Base-by-base conservation (phyloP, 2,888 invertebrate species). In the Lepidocyrtoides sp. region DNA sequence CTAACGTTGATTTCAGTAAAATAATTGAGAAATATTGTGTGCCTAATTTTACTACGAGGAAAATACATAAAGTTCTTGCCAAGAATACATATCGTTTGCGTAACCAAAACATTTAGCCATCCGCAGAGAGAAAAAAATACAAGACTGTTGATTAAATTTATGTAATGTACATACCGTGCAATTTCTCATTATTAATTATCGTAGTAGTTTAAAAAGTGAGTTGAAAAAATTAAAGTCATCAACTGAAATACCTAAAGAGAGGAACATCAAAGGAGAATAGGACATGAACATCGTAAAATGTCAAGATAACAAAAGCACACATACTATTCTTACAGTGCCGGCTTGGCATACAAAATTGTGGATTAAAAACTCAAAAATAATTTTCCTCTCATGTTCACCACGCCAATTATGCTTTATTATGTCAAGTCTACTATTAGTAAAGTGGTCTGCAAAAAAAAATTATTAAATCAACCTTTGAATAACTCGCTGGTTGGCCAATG, bases 1-100 rank as follows among this genome's bases (percentile, higher is more conserved):
- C 14, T 72, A 66, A 66, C 8, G 7, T 32, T 29, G 32, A 29
- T 66, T 75, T n/a, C 20, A 75, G 75, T 75, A 3, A 75, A n/a
- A n/a, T n/a, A 75, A 75, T 75, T 44, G 75, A 75, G 75, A 75
- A 75, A 75, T 44, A 75, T 44, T 41, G n/a, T 32, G 10, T n/a
- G n/a, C n/a, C n/a, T n/a, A n/a, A 2, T 3, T 23, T 4, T 0
- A 8, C 23, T 2, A 41, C 2, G 75, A 23, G 20, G 48, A 44
- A 75, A 44, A 41, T 23, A 44, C 23, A 75, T n/a, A n/a, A n/a
- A n/a, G n/a, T n/a, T n/a, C n/a, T n/a, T n/a, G n/a, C n/a, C 69
- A 75, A 14, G 2, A 51, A 51, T 17, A 41, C 23, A 41, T 32
- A 26, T n/a, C 0, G 17, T 32, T 32, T 66, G 32, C n/a, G 32